These are phyloP conservation scores for Exocentrus adspersus DNA, from an alignment of 2,888 invertebrate species.

Conservation along the genomic window DNA sequence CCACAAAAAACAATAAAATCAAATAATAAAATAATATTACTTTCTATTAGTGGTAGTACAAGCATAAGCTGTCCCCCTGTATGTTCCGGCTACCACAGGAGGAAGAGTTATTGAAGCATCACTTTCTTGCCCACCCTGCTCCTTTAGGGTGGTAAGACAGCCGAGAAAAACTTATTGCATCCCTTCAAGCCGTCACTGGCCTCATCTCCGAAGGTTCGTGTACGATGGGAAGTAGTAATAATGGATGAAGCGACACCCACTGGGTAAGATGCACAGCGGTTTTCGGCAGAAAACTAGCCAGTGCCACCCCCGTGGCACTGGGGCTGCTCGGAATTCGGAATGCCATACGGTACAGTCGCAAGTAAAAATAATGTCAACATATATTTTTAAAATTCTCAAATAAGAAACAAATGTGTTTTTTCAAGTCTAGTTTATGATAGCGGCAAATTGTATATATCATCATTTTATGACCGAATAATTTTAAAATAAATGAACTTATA, in stretches of 20 bases:
- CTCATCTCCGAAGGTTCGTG: background rate
- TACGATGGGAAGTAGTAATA: background rate
- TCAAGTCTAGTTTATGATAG: too few species aligned
- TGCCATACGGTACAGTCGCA: conserved; percentile 6
- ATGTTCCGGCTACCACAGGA: too few species aligned
- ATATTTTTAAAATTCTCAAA: too few species aligned
- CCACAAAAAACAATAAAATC: too few species aligned
- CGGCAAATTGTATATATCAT: too few species aligned
- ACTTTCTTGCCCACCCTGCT: background rate
- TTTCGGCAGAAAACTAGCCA: conserved; percentile 36
- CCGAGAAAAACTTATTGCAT: background rate
- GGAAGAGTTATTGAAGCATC: background rate
- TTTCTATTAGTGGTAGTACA: too few species aligned
- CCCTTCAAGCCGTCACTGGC: background rate
- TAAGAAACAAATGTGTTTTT: too few species aligned
- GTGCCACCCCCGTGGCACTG: conserved; percentile 17
- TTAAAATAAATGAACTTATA: too few species aligned
- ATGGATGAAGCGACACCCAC: conserved; percentile 24
- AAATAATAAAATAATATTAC: too few species aligned
- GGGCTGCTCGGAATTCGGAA: conserved; percentile 1
- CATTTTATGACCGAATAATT: too few species aligned
- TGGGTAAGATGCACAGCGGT: conserved; percentile 31
- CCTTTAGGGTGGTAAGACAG: background rate
- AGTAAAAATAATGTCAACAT: conserved; percentile 5
- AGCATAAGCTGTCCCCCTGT: too few species aligned